Base-by-base conservation (phyloP, 2,888 invertebrate genomes). In the Ochlodes sylvanus region DNA sequence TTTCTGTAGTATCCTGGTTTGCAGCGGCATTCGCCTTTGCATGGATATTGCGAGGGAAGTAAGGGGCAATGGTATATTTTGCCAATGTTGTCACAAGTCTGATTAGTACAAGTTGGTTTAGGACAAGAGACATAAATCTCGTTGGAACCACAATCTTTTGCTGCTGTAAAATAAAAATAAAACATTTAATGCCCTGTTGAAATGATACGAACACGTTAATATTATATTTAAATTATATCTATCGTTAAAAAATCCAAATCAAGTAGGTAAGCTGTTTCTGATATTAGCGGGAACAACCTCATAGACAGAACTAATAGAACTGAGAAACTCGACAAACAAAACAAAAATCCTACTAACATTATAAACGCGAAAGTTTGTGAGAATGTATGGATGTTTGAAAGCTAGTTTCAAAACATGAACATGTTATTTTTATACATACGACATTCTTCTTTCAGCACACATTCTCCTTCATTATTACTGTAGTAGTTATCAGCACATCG, bases 21-120 rank as follows among this genome's bases (percentile, higher is more conserved):
- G 54, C 85, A 86, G n/a, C 74, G 72, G 64, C 85, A 86, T 15
- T 69, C 70, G 7, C 69, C 72, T 0, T 63, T 68, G 58, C 78
- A 78, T 0, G 50, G 21, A 41, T 57, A 63, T 60, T 64, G 64
- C 1, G 21, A 10, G 15, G 67, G 67, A 27, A 56, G 47, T 6
- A 62, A 27, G 2, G 73, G 73, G 66, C 77, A 79, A 6, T 32
- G 0, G 55, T 71, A 76, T 57, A 5, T 44, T 55, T 70, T 69
- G 27, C 68, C 75, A 10, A 78, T 72, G 21, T 72, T 74, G 12
- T 75, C 76, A 69, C 83, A 84, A 1, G 72, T 76, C 71, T 77
- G 74, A 6, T 57, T 63, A 56, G 17, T 47, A 56, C 54, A 66
- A 10, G 52, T 17, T 58, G 66, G 66, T 27, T 12, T 9, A 3